Percentiles rank a stretch among this genome's conserved stretches.
Conservation (phyloP, 2,113 vertebrate species). For the Coryphaenoides rupestris region DNA sequence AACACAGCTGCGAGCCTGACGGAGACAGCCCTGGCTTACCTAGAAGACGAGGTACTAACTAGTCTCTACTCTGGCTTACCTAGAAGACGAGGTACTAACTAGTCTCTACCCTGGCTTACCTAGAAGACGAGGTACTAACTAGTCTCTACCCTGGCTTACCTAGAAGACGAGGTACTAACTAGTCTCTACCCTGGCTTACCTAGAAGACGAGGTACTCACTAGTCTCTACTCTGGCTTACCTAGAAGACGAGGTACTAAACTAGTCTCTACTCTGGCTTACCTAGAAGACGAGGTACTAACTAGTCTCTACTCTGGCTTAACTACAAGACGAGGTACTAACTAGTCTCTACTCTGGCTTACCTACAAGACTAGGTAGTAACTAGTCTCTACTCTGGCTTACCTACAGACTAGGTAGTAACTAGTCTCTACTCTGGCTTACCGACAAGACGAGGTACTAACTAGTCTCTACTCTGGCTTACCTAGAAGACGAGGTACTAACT, state of each 20-base stretch:
- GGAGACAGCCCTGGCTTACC: constrained; percentile 55
- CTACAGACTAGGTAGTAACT: constrained; percentile 68
- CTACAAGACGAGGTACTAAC: constrained; percentile 67
- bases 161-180: constrained; percentile 68
- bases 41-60: constrained; percentile 68
- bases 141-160: constrained; percentile 63
- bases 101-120: constrained; percentile 63
- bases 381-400: constrained; percentile 65
- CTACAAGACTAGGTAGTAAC: constrained; percentile 66
- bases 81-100: constrained; percentile 68
- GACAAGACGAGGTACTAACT: constrained; percentile 67
- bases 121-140: constrained; percentile 68
- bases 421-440: constrained; percentile 63
- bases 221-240: constrained; percentile 63
- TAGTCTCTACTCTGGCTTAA: constrained; percentile 65
- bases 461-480: constrained; percentile 63
- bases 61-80: constrained; percentile 63
- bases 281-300: constrained; percentile 67
- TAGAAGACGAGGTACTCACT: constrained; percentile 67
- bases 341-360: constrained; percentile 65
- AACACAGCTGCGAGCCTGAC: constrained; percentile 39
- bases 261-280: constrained; percentile 65
- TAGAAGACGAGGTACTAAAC: constrained; percentile 68
- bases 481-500: constrained; percentile 68
- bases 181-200: constrained; percentile 63